Conservation (phyloP, 1,140 invertebrate genomes). For the Uloborus diversus region DNA sequence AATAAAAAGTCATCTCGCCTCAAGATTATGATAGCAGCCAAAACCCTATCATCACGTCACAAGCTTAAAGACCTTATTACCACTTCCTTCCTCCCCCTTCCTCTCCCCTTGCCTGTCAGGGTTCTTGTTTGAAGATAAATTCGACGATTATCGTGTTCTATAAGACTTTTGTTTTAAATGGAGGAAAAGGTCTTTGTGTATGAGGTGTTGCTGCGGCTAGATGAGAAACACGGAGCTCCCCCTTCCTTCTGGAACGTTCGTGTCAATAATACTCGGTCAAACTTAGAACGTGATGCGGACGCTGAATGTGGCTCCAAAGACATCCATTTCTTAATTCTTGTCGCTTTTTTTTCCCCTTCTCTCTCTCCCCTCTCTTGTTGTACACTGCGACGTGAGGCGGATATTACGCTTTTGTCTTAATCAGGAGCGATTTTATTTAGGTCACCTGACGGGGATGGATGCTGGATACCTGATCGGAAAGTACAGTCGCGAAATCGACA, state of each 20-base stretch:
- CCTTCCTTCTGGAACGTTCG: constrained; percentile 2
- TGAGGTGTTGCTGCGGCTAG: neutral
- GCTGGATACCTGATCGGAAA: constrained; percentile 40
- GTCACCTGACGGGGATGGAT: constrained; percentile 51
- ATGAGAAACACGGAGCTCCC: constrained; percentile 28
- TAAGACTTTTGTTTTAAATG: constrained; percentile 37
- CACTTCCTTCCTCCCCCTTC: neutral
- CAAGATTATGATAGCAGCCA: constrained; percentile 33
- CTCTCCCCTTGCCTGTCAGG: constrained; percentile 29
- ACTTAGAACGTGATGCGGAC: constrained; percentile 27
- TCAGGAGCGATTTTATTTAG: constrained; percentile 50
- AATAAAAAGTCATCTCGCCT: neutral
- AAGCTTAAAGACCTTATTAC: constrained; percentile 45
- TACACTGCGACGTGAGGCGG: constrained; percentile 41
- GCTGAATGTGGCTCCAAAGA: constrained; percentile 26
- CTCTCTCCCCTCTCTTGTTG: constrained; percentile 10
- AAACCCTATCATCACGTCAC: constrained; percentile 38
- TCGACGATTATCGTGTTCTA: constrained; percentile 49
- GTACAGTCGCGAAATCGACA: no score
- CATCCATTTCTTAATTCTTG: constrained; percentile 51
- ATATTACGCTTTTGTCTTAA: constrained; percentile 55
- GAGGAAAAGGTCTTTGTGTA: constrained; percentile 22
- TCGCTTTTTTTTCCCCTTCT: constrained; percentile 29
- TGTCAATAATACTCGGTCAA: constrained; percentile 53
- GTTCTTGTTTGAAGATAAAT: constrained; percentile 48